Conservation (phyloP, 2,113 vertebrate genomes). For the Takifugu flavidus region DNA sequence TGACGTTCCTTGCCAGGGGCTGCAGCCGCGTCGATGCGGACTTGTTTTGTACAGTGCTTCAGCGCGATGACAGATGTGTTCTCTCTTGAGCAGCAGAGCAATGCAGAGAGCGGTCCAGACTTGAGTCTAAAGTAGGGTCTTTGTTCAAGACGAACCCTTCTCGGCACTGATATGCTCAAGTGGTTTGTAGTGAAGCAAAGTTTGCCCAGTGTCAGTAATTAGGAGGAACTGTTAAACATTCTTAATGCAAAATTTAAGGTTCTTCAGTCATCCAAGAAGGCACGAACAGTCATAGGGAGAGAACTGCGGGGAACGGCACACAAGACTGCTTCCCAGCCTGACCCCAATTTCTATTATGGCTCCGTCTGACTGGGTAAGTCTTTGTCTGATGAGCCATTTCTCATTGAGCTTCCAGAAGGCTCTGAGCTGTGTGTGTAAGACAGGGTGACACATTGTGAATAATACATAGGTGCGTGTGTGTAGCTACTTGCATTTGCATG, state of each 20-base stretch:
- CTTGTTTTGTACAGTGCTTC: constrained; percentile 24
- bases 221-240: not conserved
- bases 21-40: constrained; percentile 21
- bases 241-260: constrained; percentile 4
- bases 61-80: constrained; percentile 29
- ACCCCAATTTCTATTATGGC: constrained; percentile 32
- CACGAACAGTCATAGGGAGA: constrained; percentile 1
- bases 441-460: constrained; percentile 41
- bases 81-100: constrained; percentile 16
- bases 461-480: constrained; percentile 25
- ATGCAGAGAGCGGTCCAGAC: not conserved
- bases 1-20: constrained; percentile 41
- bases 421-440: constrained; percentile 16
- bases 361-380: constrained; percentile 29
- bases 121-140: not conserved
- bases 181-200: not conserved
- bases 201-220: not conserved
- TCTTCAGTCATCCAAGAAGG: not conserved
- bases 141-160: too few relatives aligned
- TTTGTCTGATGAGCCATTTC: constrained; percentile 41
- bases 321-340: constrained; percentile 14
- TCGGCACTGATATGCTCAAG: not conserved
- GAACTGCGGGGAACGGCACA: not conserved
- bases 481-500: not conserved
- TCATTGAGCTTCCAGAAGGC: constrained; percentile 35